phyloP scores from a whole-genome alignment of 2,113 vertebrate species.

The rat (Rattus norvegicus) region DNA sequence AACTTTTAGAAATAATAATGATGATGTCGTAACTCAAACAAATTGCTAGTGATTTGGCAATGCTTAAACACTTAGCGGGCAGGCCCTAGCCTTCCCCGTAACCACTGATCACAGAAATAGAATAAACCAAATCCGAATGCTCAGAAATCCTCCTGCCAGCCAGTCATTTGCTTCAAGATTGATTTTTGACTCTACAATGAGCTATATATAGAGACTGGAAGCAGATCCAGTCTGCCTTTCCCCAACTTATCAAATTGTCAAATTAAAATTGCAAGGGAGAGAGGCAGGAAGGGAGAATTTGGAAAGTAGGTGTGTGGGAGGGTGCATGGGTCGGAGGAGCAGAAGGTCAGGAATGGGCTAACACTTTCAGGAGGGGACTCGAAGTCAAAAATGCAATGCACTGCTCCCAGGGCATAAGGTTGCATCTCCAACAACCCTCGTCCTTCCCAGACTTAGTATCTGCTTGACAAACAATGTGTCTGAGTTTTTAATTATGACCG shows the following conservation, averaged over 20 bases:
- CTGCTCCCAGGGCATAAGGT: background rate
- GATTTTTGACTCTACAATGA: background rate
- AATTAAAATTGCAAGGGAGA: background rate
- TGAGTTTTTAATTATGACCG: background rate
- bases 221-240: background rate
- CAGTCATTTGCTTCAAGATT: background rate
- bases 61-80: background rate
- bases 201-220: background rate
- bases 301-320: background rate
- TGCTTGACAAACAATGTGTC: background rate
- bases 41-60: background rate
- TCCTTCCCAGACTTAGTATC: background rate
- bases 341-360: background rate
- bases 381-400: accelerated
- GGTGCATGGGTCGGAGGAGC: background rate
- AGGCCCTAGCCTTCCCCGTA: no score
- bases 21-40: background rate
- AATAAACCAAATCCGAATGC: background rate
- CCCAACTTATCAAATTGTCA: background rate
- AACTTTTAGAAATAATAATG: background rate
- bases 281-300: background rate
- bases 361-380: background rate
- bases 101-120: accelerated
- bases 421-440: accelerated
- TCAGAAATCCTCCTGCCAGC: background rate